Evolutionary conservation across 2,113 vertebrate genomes (phyloP).

Genomic region (Tachysurus fulvidraco): DNA sequence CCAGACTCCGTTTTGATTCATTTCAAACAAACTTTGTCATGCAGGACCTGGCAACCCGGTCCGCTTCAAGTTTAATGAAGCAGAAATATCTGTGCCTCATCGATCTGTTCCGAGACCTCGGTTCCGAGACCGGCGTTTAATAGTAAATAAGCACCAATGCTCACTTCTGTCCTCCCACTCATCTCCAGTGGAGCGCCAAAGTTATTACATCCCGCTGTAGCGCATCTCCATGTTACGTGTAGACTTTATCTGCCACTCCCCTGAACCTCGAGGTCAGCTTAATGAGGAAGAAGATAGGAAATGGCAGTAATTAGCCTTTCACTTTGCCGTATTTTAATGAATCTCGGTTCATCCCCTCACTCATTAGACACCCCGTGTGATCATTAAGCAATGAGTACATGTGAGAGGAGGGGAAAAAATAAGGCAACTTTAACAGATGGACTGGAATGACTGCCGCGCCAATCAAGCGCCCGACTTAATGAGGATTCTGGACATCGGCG

Average conservation of each 20-base stretch:
- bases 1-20: not conserved
- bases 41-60: conserved; percentile 33
- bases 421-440: conserved; percentile 74
- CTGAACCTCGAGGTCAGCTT: conserved; percentile 79
- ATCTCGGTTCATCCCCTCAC: conserved; percentile 67
- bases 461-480: conserved; percentile 74
- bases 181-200: conserved; percentile 75
- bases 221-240: conserved; percentile 72
- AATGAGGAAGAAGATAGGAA: conserved; percentile 81
- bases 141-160: conserved; percentile 78
- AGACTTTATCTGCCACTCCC: conserved; percentile 62
- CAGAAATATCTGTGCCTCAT: conserved; percentile 70
- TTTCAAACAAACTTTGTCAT: not conserved
- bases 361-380: conserved; percentile 74
- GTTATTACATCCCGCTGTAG: conserved; percentile 71
- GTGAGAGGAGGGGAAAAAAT: conserved; percentile 58
- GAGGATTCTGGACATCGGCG: conserved; percentile 69
- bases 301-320: conserved; percentile 80
- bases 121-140: conserved; percentile 74
- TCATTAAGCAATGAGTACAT: conserved; percentile 74
- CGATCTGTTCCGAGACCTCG: conserved; percentile 69
- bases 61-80: conserved; percentile 75
- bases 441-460: conserved; percentile 71
- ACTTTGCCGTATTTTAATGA: conserved; percentile 75
- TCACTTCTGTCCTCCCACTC: conserved; percentile 53